phyloP scores from a whole-genome alignment of 2,113 vertebrate species.

The Vulpes vulpes region DNA sequence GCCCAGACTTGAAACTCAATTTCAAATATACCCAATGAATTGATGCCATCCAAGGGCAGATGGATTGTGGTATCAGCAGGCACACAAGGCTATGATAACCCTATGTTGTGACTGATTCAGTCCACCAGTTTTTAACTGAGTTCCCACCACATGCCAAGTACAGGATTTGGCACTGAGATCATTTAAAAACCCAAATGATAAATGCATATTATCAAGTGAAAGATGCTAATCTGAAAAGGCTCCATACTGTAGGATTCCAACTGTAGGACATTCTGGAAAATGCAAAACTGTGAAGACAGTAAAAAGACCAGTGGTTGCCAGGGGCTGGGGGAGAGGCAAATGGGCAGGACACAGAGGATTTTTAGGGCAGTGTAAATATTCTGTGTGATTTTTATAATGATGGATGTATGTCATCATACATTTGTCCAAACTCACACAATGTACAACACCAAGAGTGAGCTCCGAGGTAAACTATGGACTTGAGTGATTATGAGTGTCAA shows the following conservation, averaged over 20 bases:
- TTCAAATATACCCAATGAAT: background rate
- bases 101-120: background rate
- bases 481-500: background rate
- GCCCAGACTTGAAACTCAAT: background rate
- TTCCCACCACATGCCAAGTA: background rate
- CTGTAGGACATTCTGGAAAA: background rate
- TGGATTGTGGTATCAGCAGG: rapidly evolving
- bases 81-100: background rate
- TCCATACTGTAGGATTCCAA: background rate
- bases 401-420: rapidly evolving
- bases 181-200: background rate
- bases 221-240: background rate
- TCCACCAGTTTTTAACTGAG: rapidly evolving
- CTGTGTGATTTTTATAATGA: background rate
- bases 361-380: background rate
- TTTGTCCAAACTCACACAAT: background rate
- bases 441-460: background rate
- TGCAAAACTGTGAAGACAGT: background rate
- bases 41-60: background rate
- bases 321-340: background rate
- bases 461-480: background rate
- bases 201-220: background rate
- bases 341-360: background rate
- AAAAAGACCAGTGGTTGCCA: background rate
- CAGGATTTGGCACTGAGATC: background rate